phyloP scores from a whole-genome alignment of 2,888 invertebrate genomes.

The Dasypolia templi region DNA sequence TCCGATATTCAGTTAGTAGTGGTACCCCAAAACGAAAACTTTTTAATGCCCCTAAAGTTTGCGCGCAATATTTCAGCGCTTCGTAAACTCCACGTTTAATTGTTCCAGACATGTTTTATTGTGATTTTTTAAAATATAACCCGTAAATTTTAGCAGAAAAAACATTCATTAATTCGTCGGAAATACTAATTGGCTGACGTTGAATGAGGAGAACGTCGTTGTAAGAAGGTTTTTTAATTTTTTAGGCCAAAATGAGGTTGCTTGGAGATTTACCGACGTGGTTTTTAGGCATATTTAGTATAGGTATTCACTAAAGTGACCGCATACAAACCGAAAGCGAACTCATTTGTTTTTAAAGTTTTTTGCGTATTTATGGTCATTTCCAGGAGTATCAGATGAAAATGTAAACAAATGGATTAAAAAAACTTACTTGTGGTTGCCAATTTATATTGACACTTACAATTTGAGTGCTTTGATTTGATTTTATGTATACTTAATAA shows the following conservation, averaged over 20 bases:
- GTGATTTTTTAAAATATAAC: conserved; percentile 46
- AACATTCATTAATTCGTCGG: conserved; percentile 1
- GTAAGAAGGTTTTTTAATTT: neutral
- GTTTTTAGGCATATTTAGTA: neutral
- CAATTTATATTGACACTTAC: no score
- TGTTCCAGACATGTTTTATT: conserved; percentile 57
- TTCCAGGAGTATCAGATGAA: neutral
- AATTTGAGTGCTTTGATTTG: neutral
- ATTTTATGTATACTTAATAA: neutral
- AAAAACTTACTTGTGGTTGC: neutral
- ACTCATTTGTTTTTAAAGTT: neutral
- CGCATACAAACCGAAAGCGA: neutral
- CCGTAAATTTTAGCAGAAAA: conserved; percentile 18
- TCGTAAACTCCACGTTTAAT: conserved; percentile 57
- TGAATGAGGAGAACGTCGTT: neutral
- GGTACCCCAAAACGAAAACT: conserved; percentile 49
- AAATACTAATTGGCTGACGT: conserved; percentile 5
- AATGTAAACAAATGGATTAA: neutral
- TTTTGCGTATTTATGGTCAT: neutral
- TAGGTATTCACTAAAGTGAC: neutral
- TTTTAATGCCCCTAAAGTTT: conserved; percentile 60
- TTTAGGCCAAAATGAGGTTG: neutral
- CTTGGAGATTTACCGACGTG: neutral
- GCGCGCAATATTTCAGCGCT: conserved; percentile 60
- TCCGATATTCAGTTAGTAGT: conserved; percentile 27